Evolutionary conservation across 1,140 invertebrate genomes (phyloP).

Genomic region (Carposina sasakii): DNA sequence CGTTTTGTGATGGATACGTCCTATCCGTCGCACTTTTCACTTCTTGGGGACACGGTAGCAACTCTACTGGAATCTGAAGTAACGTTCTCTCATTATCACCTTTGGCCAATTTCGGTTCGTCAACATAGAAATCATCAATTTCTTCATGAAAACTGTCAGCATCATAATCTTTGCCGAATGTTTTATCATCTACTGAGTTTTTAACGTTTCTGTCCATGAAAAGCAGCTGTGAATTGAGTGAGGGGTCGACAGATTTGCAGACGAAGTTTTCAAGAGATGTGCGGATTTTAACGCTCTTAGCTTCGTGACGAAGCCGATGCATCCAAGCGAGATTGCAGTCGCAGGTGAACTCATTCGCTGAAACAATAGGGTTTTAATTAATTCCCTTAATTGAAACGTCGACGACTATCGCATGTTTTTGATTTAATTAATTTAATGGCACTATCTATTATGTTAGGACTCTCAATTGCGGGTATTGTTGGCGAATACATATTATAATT

Average conservation of each 20-base stretch:
- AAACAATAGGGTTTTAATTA: slow-evolving; percentile 51
- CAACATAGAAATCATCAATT: slow-evolving; percentile 50
- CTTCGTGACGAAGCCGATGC: slow-evolving; percentile 81
- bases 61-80: slow-evolving; percentile 76
- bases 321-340: slow-evolving; percentile 86
- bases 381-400: slow-evolving; percentile 35
- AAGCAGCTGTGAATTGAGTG: slow-evolving; percentile 48
- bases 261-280: slow-evolving; percentile 76
- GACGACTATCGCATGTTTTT: too few relatives aligned
- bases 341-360: slow-evolving; percentile 85
- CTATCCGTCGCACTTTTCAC: slow-evolving; percentile 75
- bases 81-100: slow-evolving; percentile 64
- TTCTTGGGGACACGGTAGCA: slow-evolving; percentile 78
- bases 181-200: slow-evolving; percentile 42
- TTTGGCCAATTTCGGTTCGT: slow-evolving; percentile 50
- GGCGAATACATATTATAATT: too few relatives aligned
- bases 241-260: slow-evolving; percentile 52
- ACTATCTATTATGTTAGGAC: too few relatives aligned
- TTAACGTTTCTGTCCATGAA: slow-evolving; percentile 49
- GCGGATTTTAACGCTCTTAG: slow-evolving; percentile 78
- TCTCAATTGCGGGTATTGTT: too few relatives aligned
- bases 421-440: too few relatives aligned
- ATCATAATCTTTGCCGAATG: slow-evolving; percentile 38
- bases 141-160: slow-evolving; percentile 47
- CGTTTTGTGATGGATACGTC: slow-evolving; percentile 69